Evolutionary conservation across 2,113 vertebrate genomes (phyloP).

Genomic region (Elaphurus davidianus): DNA sequence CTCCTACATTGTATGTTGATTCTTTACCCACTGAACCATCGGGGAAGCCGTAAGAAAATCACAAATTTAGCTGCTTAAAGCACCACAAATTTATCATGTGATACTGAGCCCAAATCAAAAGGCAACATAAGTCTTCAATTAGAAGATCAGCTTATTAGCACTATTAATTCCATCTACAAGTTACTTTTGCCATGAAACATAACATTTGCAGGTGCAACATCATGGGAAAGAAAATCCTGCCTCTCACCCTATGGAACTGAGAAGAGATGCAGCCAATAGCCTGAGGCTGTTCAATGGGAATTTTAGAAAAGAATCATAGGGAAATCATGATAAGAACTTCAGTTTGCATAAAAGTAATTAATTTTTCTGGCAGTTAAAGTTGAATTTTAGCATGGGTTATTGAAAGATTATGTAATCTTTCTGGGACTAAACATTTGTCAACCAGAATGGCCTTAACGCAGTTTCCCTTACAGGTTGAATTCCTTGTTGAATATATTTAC

Average conservation of each 20-base stretch:
- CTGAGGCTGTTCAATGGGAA: not conserved
- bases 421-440: not conserved
- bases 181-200: not conserved
- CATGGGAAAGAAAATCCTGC: not conserved
- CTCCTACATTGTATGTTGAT: not conserved
- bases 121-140: not conserved
- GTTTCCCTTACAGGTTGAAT: not conserved
- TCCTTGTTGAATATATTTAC: not conserved
- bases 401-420: not conserved
- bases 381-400: not conserved
- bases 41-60: not conserved
- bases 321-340: not conserved
- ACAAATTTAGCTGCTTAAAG: not conserved
- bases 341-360: not conserved
- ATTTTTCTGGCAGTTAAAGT: not conserved
- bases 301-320: not conserved
- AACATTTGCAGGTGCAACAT: not conserved
- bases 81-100: not conserved
- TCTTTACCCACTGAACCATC: not conserved
- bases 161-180: not conserved
- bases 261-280: not conserved
- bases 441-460: not conserved
- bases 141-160: not conserved
- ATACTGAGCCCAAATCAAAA: not conserved
- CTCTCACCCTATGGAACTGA: not conserved